These are phyloP conservation scores for Orbicella faveolata DNA, from an alignment of 64 coral and sea anemone genomes.

Conservation along the genomic window DNA sequence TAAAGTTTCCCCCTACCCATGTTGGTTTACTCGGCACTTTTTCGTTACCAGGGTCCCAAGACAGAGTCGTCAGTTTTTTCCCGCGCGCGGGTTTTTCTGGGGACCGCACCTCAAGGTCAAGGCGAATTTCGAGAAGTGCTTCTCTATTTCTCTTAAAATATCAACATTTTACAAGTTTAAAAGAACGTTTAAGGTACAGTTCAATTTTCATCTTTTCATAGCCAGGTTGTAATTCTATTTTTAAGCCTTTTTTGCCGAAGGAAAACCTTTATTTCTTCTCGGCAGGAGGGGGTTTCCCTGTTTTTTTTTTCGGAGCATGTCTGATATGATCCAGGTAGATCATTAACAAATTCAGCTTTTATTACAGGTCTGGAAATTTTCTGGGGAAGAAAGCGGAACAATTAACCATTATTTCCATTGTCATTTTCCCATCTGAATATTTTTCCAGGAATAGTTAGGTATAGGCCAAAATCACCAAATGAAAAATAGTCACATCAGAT, in stretches of 20 bases:
- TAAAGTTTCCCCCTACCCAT: conserved; percentile 18
- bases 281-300: background rate
- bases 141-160: background rate
- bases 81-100: conserved; percentile 97
- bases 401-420: too few relatives aligned
- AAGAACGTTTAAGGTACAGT: background rate
- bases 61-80: conserved; percentile 68
- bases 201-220: background rate
- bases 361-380: too few relatives aligned
- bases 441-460: too few relatives aligned
- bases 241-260: background rate
- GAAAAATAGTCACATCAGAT: too few relatives aligned
- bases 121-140: background rate
- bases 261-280: background rate
- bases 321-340: too few relatives aligned
- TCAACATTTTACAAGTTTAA: background rate
- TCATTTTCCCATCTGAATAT: too few relatives aligned
- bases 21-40: background rate
- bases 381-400: too few relatives aligned
- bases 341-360: too few relatives aligned
- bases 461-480: too few relatives aligned
- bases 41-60: conserved; percentile 81
- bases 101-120: conserved; percentile 21
- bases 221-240: background rate
- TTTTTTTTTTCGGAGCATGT: too few relatives aligned